Conservation (phyloP, 35 echinoderm and acorn worm genomes). For the Eucidaris tribuloides region DNA sequence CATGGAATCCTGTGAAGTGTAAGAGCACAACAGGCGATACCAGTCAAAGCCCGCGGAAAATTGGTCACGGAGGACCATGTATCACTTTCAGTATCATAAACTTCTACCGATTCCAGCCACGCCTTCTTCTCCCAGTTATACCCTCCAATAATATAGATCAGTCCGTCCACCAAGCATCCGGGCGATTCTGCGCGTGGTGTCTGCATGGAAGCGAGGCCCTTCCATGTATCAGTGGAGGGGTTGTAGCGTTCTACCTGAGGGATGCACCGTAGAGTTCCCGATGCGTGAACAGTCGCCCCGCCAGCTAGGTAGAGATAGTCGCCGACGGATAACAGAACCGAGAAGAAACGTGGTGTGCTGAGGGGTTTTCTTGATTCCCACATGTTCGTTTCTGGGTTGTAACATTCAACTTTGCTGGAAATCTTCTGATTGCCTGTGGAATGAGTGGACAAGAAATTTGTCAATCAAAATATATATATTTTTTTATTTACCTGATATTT, state of each 20-base stretch:
- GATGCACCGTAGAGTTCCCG: conserved; percentile 55
- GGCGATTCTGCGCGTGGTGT: conserved; percentile 77
- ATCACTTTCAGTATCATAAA: conserved; percentile 63
- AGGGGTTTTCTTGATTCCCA: conserved; percentile 60
- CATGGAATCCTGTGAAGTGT: conserved; percentile 75
- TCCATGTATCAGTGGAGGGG: conserved; percentile 72
- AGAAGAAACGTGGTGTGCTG: conserved; percentile 75
- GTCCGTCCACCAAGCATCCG: conserved; percentile 47
- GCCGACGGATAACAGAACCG: conserved; percentile 50
- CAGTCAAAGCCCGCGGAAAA: conserved; percentile 75
- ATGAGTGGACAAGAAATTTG: not conserved
- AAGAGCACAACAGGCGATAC: conserved; percentile 74
- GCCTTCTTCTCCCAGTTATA: conserved; percentile 90
- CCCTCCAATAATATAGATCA: conserved; percentile 85
- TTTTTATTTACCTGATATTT: too few relatives aligned
- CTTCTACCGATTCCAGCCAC: conserved; percentile 77
- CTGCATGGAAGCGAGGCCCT: conserved; percentile 33
- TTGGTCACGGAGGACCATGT: conserved; percentile 50
- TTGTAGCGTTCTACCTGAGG: conserved; percentile 70
- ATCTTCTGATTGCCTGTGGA: conserved; percentile 69
- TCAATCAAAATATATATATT: too few relatives aligned
- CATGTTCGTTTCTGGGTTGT: conserved; percentile 24
- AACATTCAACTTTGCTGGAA: conserved; percentile 83
- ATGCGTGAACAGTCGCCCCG: conserved; percentile 69
- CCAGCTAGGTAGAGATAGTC: conserved; percentile 79